These are phyloP conservation scores for Drosophila asahinai DNA, from an alignment of 1,140 invertebrate species.

Conservation along the genomic window DNA sequence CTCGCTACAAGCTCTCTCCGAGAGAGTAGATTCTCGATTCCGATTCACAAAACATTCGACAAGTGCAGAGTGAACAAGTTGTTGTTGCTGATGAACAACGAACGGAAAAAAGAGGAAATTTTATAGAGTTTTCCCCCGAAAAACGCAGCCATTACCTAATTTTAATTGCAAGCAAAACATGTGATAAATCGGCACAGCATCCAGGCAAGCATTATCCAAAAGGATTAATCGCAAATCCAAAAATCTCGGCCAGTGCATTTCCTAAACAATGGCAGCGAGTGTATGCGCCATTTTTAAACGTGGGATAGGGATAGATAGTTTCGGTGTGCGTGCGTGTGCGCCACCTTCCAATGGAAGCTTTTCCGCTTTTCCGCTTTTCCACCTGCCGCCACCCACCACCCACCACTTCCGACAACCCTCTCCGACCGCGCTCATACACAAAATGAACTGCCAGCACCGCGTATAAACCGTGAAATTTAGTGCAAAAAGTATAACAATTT, in stretches of 20 bases:
- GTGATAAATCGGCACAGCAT: slow-evolving; percentile 21
- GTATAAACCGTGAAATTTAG: slow-evolving; percentile 60
- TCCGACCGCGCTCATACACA: slow-evolving; percentile 39
- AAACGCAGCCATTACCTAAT: slow-evolving; percentile 38
- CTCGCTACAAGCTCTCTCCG: slow-evolving; percentile 8
- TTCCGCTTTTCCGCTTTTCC: slow-evolving; percentile 20
- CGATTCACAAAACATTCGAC: slow-evolving; percentile 82
- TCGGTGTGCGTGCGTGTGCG: slow-evolving; percentile 75
- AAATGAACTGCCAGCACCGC: slow-evolving; percentile 57
- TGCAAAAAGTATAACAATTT: slow-evolving; percentile 66
- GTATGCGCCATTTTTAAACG: slow-evolving; percentile 81
- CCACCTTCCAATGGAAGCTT: slow-evolving; percentile 78
- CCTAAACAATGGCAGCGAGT: slow-evolving; percentile 81
- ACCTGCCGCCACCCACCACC: slow-evolving; percentile 2
- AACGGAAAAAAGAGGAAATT: slow-evolving; percentile 64
- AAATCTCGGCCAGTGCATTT: slow-evolving; percentile 71
- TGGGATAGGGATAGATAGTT: slow-evolving; percentile 83
- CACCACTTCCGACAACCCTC: background rate
- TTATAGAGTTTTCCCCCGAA: slow-evolving; percentile 33
- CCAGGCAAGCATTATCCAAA: background rate
- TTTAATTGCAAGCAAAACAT: slow-evolving; percentile 26
- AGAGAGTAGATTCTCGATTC: slow-evolving; percentile 27
- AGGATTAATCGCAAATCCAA: background rate
- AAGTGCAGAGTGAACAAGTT: slow-evolving; percentile 83
- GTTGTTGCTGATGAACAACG: slow-evolving; percentile 80